These are phyloP conservation scores for Odontothrips loti DNA, from an alignment of 2,888 invertebrate species.

Conservation along the genomic window DNA sequence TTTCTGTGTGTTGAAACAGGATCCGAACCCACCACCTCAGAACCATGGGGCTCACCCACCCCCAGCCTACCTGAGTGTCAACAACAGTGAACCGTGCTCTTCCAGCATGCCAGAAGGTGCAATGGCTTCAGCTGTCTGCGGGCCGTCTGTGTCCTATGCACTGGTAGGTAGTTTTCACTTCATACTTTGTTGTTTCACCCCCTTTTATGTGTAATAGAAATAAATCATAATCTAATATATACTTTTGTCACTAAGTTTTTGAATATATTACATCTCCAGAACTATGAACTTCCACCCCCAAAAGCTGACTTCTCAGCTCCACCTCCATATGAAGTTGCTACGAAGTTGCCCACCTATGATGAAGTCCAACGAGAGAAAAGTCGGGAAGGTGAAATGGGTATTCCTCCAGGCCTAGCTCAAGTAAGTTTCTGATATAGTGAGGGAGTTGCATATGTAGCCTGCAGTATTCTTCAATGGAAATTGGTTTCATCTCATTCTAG, in stretches of 20 bases:
- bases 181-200: not conserved
- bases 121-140: not conserved
- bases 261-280: not conserved
- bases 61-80: not conserved
- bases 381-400: conserved; percentile 63
- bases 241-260: not conserved
- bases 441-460: not conserved
- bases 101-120: not conserved
- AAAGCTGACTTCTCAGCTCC: conserved; percentile 81
- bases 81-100: not conserved
- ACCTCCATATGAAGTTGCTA: conserved; percentile 81
- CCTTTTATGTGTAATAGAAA: no score
- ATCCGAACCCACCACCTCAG: not conserved
- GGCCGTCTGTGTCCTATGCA: not conserved
- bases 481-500: not conserved
- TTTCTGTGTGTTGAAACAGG: not conserved
- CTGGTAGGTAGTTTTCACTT: not conserved
- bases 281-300: conserved; percentile 69
- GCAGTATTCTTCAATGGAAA: no score
- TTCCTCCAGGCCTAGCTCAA: conserved; percentile 36
- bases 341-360: conserved; percentile 85
- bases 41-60: not conserved
- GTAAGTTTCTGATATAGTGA: conserved; percentile 18
- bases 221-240: not conserved
- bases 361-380: conserved; percentile 86